phyloP scores from a whole-genome alignment of 2,888 invertebrate species.

The Phlogophora meticulosa region DNA sequence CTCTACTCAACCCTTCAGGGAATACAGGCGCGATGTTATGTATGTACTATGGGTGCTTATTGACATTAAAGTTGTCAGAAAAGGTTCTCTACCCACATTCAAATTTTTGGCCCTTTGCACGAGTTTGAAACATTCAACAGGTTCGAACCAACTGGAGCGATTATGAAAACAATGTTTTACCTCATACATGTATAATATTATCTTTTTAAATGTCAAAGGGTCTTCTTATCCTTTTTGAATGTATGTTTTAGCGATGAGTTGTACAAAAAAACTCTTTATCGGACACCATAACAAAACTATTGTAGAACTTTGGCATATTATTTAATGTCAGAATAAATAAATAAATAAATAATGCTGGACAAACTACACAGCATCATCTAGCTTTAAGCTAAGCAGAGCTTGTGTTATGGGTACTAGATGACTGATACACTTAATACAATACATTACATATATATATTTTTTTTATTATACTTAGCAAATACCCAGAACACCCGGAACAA shows the following conservation, averaged over 20 bases:
- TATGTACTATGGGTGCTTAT: neutral
- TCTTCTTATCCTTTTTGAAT: neutral
- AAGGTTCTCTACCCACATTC: neutral
- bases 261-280: neutral
- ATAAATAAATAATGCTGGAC: no score
- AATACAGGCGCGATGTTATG: no score
- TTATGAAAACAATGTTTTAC: slow-evolving; percentile 32
- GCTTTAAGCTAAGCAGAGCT: no score
- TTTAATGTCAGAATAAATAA: no score
- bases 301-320: no score
- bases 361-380: no score
- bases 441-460: no score
- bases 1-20: no score
- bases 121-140: slow-evolving; percentile 42
- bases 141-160: slow-evolving; percentile 12
- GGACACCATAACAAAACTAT: neutral
- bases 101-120: slow-evolving; percentile 17
- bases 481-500: no score
- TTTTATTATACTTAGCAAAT: no score
- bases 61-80: neutral
- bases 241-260: neutral
- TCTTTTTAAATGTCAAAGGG: slow-evolving; percentile 13
- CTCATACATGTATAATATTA: slow-evolving; percentile 1
- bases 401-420: no score
- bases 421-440: no score